Percentiles rank a stretch among this genome's conserved stretches.
Conservation (phyloP, 2,888 invertebrate genomes). For the Exephanes ischioxanthus region DNA sequence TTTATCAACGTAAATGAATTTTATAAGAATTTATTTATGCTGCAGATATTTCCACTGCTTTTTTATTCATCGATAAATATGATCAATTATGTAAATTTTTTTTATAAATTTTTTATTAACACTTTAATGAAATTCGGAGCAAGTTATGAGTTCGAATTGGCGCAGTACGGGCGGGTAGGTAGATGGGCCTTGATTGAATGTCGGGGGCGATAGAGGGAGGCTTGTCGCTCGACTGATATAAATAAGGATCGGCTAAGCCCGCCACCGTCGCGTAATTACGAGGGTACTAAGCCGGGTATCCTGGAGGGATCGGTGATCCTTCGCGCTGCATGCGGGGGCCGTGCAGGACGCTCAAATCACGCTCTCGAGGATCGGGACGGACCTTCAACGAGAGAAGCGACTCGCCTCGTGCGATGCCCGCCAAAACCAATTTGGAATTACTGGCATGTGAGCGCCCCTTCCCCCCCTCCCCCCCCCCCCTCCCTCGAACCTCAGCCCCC, state of each 20-base stretch:
- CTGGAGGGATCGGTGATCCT: conserved; percentile 81
- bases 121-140: neutral
- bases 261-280: conserved; percentile 80
- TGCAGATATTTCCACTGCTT: too few species aligned
- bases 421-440: conserved; percentile 83
- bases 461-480: conserved; percentile 21
- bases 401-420: conserved; percentile 36
- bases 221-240: conserved; percentile 72
- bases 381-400: conserved; percentile 41
- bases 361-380: conserved; percentile 51
- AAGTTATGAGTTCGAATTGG: conserved; percentile 1
- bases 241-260: conserved; percentile 81
- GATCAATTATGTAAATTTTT: too few species aligned
- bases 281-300: conserved; percentile 81
- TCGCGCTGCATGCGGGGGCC: conserved; percentile 69
- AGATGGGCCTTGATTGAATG: conserved; percentile 61
- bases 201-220: conserved; percentile 43
- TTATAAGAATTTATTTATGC: too few species aligned
- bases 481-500: conserved; percentile 13
- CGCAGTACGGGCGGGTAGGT: neutral
- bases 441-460: conserved; percentile 73
- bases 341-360: conserved; percentile 49
- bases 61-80: too few species aligned
- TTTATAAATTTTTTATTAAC: neutral
- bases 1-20: too few species aligned